Evolutionary conservation across 2,888 invertebrate species (phyloP).

Genomic region (Alentia gelatinosa): DNA sequence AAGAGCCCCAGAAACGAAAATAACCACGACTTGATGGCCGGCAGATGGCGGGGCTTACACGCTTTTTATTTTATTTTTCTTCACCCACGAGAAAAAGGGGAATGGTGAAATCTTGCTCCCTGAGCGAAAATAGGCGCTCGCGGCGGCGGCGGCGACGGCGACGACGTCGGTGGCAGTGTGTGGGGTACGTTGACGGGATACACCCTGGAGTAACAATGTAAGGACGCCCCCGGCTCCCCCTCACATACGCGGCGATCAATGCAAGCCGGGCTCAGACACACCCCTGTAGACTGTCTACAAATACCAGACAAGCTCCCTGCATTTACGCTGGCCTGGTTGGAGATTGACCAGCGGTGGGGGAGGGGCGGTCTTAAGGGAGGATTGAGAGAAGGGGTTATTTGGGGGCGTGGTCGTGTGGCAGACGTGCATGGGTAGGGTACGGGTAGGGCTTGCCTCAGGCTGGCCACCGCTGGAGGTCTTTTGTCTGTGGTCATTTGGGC

Average conservation of each 20-base stretch:
- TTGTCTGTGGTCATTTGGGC: constrained; percentile 10
- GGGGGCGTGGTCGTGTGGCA: background rate
- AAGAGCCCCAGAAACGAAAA: background rate
- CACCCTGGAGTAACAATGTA: background rate
- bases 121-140: background rate
- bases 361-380: background rate
- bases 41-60: background rate
- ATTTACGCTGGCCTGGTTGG: background rate
- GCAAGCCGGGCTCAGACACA: background rate
- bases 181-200: background rate
- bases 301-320: constrained; percentile 10
- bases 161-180: background rate
- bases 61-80: no score
- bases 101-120: background rate
- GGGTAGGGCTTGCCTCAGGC: background rate
- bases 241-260: background rate
- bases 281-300: background rate
- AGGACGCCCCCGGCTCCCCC: no score
- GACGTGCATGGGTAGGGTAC: background rate
- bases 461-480: background rate
- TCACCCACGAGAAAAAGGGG: background rate
- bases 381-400: background rate
- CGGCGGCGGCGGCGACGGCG: background rate
- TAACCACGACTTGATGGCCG: background rate
- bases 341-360: constrained; percentile 1